Evolutionary conservation across 2,888 invertebrate genomes (phyloP), one percentile per base, ranked within the genome.

Genomic region (Chironomus tentans): DNA sequence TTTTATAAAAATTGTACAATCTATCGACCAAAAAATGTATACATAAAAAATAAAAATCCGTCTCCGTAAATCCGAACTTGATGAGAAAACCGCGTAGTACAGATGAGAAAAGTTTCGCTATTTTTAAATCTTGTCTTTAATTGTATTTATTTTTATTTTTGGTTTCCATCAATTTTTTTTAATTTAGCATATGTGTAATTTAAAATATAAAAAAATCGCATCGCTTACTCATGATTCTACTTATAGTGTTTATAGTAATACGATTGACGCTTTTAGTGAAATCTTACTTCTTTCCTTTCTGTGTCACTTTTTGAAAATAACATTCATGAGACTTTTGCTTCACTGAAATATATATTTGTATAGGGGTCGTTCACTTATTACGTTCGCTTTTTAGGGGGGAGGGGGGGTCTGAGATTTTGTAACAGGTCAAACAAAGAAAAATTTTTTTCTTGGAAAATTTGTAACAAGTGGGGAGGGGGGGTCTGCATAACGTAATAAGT

Each of bases 171-270:
- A 74, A 68, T 18, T 74, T 10, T 38, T 38, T 38, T 72, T 72
- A 72, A 72, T 10, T 68, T 74, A 68, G 68, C 65, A 74, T 48
- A 74, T 74, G 74, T 74, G 74, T 74, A 74, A 74, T 74, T 74
- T n/a, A 68, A 74, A 74, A 72, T 72, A 62, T 50, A 56, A 21
- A 65, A 21, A 65, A 21, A 24, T 65, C 24, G 22, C 5, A 13
- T 61, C 38, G 24, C 71, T 50, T 24, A 56, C 7, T 56, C 71
- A 56, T 61, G 56, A 13, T 50, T 56, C 24, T 61, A 71, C 28
- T n/a, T 61, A 15, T 28, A 56, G 50, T 10, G 38, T 38, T 10
- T 38, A 38, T 38, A 38, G 38, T 38, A 38, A 38, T 10, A 38
- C 38, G 38, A 38, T 38, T 38, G 38, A 10, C 38, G 10, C 10